Evolutionary conservation across 2,888 invertebrate species (phyloP), one percentile per base, ranked within the genome.

Genomic region (Marronus borbonicus): DNA sequence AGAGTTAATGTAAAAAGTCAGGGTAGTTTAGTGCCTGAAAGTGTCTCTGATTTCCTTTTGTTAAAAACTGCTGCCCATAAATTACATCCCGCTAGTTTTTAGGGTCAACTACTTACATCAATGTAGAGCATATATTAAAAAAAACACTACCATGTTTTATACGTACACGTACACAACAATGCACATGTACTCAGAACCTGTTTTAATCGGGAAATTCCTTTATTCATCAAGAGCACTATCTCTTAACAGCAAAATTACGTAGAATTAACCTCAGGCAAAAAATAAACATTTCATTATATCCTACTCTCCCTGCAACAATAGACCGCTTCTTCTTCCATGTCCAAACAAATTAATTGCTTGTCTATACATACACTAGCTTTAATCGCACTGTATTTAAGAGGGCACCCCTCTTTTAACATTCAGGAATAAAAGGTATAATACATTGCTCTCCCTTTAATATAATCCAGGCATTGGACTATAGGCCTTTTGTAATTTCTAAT

Each of bases 311-410:
- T 55, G 17, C 55, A 52, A 52, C 52, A 55, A 55, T 55, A 55
- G 55, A 2, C 55, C 20, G 17, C 55, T 55, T 55, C 55, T 55
- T 55, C 8, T 55, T 17, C 55, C 17, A 17, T 55, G 55, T 55
- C 55, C 55, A 55, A 55, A 55, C 55, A 55, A 55, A 55, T 20
- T 55, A 55, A 55, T 55, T 17, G 55, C 55, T 20, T n/a, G 7
- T 55, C 55, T 55, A 20, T 10, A 55, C n/a, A 3, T 17, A 24
- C 24, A 2, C 24, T n/a, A 55, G 20, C 55, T 12, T 55, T 55
- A 55, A 55, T 55, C 55, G 20, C 44, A 2, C 55, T n/a, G 20
- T n/a, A 55, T 55, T 20, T 55, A 55, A n/a, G 5, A 44, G 12
- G 1, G 8, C 17, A 3, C 55, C 20, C 14, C 55, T 55, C 14